Base-by-base conservation (phyloP, 2,797 vertebrate species). In the Corythornis leucogaster region DNA sequence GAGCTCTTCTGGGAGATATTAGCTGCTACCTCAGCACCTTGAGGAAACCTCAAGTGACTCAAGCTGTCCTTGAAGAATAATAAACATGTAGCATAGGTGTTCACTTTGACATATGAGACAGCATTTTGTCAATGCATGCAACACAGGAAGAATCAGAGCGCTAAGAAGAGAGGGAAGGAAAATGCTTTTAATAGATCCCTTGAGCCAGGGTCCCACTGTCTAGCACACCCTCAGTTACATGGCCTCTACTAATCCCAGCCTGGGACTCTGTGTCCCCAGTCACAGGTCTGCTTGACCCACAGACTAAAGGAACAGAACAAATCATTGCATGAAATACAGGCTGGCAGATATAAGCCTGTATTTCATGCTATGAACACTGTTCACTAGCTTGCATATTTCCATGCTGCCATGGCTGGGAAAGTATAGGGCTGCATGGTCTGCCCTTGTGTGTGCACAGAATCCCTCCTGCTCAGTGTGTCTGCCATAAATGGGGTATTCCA, bases 1-100 rank as follows among this genome's bases (percentile, higher is more conserved):
- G 42, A 91, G 68, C 61, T 90, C 71, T 85, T 86, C 78, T 77
- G 43, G 76, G 58, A 79, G 71, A 58, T 81, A 80, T 90, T 73
- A 86, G 31, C 64, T 92, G 57, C 81, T 81, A 77, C 62, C 54
- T 81, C 75, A 86, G 85, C 5, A 15, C 54, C 74, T 66, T 64
- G 46, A 67, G 50, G 50, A 93, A 92, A 61, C 48, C 68, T 90
- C 55, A 82, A 71, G 61, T 80, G 86, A 80, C 54, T 91, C 67
- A 82, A 88, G 46, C 40, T 55, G 40, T 77, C 73, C 83, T 90
- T 84, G 58, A 85, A 80, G 76, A 85, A 58, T 18, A 77, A 85
- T 93, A 68, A 82, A 84, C 22, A 12, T 74, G 26, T 66, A 75
- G 75, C 89, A 64, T 61, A 93, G 80, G 51, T 58, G n/a, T 12